A percentile compares a stretch with the other conserved stretches of the same genome.
Evolutionary conservation across 2,888 invertebrate genomes (phyloP).

Genomic region (Acanthococcus lagerstroemiae): DNA sequence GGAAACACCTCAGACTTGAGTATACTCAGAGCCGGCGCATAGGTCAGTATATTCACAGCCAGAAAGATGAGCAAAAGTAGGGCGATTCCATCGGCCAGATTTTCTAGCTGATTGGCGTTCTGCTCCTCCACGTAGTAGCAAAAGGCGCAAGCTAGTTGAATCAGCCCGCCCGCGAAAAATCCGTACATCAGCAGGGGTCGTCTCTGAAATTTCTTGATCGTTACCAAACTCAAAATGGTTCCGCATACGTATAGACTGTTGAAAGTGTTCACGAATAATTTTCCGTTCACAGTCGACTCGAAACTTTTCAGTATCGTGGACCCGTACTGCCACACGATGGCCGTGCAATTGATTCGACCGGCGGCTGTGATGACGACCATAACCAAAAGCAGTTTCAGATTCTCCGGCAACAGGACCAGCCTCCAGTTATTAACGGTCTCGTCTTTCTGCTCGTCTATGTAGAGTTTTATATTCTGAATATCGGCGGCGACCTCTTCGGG

Average conservation of each 20-base stretch:
- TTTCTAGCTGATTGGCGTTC: background rate
- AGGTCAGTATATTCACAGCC: background rate
- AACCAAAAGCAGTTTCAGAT: background rate
- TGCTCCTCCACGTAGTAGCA: background rate
- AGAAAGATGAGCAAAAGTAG: background rate
- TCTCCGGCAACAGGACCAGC: background rate
- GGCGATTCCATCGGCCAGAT: background rate
- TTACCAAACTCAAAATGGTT: background rate
- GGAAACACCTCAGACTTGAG: background rate
- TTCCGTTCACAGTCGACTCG: background rate
- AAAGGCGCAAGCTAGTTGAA: background rate
- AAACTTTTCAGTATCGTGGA: background rate
- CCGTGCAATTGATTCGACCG: background rate
- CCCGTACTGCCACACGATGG: background rate
- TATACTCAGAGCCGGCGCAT: background rate
- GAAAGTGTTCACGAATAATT: background rate
- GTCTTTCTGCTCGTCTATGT: background rate
- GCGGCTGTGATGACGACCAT: background rate
- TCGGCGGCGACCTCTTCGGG: background rate
- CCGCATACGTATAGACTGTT: background rate
- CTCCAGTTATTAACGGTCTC: background rate
- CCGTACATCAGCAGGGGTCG: background rate
- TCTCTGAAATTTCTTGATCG: background rate
- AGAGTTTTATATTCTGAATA: background rate
- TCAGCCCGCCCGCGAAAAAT: background rate